Conservation (phyloP, 2,888 invertebrate species). For the Coenonympha glycerion region DNA sequence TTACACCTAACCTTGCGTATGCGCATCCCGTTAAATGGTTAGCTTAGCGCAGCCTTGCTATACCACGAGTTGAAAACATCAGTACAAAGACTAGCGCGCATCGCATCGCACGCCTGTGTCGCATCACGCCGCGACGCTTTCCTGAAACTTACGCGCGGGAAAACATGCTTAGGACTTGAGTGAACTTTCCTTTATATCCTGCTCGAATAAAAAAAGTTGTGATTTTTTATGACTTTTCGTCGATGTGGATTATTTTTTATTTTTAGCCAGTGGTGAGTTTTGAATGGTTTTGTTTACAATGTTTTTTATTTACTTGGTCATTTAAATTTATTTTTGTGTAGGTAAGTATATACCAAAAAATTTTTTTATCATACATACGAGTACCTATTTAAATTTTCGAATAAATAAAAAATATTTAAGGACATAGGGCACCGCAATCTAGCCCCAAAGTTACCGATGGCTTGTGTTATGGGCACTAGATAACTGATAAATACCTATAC, state of each 20-base stretch:
- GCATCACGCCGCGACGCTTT: constrained; percentile 39
- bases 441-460: too few species aligned
- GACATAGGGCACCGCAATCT: too few species aligned
- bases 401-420: too few species aligned
- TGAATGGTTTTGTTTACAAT: too few species aligned
- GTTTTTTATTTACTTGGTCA: too few species aligned
- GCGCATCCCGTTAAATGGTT: constrained; percentile 40
- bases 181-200: constrained; percentile 6
- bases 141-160: constrained; percentile 39
- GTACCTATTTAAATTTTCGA: too few species aligned
- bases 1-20: constrained; percentile 27
- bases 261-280: constrained; percentile 4
- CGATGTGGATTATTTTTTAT: constrained; percentile 17
- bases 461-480: too few species aligned
- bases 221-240: constrained; percentile 4
- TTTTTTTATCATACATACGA: too few species aligned
- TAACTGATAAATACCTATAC: too few species aligned
- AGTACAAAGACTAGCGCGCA: constrained; percentile 56
- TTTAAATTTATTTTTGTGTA: too few species aligned
- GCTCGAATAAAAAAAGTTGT: constrained; percentile 1
- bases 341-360: too few species aligned
- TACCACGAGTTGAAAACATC: constrained; percentile 50
- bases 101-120: constrained; percentile 41
- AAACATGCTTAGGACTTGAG: constrained; percentile 16
- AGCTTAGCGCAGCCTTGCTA: constrained; percentile 25